Evolutionary conservation across 2,797 vertebrate species (phyloP).

Genomic region (Pantherophis alleghaniensis): DNA sequence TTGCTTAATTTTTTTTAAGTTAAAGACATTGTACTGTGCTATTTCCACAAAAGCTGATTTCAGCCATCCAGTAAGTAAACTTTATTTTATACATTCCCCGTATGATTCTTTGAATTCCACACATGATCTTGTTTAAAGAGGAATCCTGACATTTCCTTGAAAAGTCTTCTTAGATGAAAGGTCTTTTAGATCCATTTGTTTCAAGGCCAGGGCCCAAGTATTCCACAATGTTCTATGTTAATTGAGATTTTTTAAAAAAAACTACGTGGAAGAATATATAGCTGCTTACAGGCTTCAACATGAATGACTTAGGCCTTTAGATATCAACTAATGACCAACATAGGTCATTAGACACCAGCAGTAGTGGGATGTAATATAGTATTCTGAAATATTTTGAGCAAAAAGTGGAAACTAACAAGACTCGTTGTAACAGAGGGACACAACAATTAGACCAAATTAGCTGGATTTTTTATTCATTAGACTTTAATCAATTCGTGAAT

Average conservation of each 20-base stretch:
- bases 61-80: background rate
- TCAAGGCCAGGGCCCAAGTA: conserved; percentile 48
- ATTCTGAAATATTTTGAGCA: conserved; percentile 67
- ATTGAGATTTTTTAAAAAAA: conserved; percentile 60
- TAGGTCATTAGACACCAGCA: conserved; percentile 62
- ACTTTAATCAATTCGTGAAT: conserved; percentile 63
- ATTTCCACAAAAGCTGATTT: background rate
- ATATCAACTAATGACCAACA: background rate
- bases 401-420: conserved; percentile 68
- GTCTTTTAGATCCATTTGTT: conserved; percentile 45
- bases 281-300: conserved; percentile 60
- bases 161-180: conserved; percentile 53
- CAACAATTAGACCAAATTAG: conserved; percentile 72
- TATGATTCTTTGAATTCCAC: background rate
- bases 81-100: background rate
- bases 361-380: conserved; percentile 63
- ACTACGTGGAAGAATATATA: conserved; percentile 64
- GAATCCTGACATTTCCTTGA: conserved; percentile 28
- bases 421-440: conserved; percentile 58
- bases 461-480: conserved; percentile 75
- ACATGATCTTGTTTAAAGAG: background rate
- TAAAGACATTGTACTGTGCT: background rate
- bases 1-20: background rate
- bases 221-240: conserved; percentile 49
- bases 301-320: conserved; percentile 61